Evolutionary conservation across 2,888 invertebrate genomes (phyloP).

Genomic region (Hemaris fuciformis): DNA sequence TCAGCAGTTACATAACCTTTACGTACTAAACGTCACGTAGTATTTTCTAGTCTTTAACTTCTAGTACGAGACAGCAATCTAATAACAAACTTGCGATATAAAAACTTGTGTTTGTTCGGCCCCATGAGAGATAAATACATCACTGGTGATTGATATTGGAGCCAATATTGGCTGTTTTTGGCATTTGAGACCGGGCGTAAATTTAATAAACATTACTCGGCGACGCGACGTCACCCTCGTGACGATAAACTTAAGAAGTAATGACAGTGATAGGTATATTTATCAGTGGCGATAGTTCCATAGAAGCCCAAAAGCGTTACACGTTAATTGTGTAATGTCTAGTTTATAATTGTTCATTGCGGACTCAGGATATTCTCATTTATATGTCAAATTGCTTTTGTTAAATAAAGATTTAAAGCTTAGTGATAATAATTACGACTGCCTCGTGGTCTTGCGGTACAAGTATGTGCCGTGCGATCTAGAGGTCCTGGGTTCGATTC

Average conservation of each 20-base stretch:
- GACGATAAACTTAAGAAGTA: not conserved
- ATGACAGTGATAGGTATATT: too few species aligned
- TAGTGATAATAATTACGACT: too few species aligned
- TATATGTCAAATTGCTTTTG: too few species aligned
- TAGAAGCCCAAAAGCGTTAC: too few species aligned
- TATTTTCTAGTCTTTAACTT: not conserved
- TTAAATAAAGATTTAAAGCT: too few species aligned
- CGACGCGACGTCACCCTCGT: not conserved
- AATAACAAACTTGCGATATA: not conserved
- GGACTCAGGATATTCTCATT: too few species aligned
- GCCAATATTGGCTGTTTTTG: not conserved
- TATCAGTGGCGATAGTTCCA: too few species aligned
- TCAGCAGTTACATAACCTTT: not conserved
- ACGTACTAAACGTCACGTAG: not conserved
- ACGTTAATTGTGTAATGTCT: too few species aligned
- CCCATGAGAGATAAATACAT: not conserved
- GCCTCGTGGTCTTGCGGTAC: too few species aligned
- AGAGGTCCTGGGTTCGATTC: too few species aligned
- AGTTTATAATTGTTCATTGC: too few species aligned
- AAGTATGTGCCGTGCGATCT: too few species aligned
- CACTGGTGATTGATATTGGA: not conserved
- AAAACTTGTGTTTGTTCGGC: not conserved
- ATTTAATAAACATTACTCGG: not conserved
- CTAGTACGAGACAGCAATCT: not conserved
- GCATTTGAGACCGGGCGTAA: not conserved